Percentiles rank a stretch among this genome's conserved stretches.
phyloP scores from a whole-genome alignment of 2,888 invertebrate species.

The Fragum fragum region DNA sequence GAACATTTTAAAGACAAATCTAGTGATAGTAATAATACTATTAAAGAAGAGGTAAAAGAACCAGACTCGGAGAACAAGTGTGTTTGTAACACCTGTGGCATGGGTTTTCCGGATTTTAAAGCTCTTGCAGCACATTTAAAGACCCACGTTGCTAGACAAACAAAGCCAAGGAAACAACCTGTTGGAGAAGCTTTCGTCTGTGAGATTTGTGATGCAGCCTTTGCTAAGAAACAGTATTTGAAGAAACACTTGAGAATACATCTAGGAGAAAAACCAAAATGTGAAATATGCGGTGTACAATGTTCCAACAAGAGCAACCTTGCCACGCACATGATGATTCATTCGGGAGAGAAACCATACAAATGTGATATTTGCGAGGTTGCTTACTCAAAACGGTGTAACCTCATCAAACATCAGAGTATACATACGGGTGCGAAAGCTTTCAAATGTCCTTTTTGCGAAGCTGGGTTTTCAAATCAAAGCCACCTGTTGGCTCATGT shows the following conservation, averaged over 20 bases:
- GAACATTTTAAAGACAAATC: background rate
- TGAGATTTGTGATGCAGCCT: conserved; percentile 7
- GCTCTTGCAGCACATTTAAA: conserved; percentile 5
- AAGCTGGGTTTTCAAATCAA: conserved; percentile 11
- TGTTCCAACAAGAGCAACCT: conserved; percentile 1
- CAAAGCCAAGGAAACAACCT: background rate
- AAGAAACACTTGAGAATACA: conserved; percentile 7
- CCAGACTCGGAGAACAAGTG: background rate
- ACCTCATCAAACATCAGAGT: conserved; percentile 20
- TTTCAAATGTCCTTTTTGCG: conserved; percentile 17
- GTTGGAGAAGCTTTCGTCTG: background rate
- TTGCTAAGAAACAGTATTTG: conserved; percentile 11
- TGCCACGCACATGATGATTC: conserved; percentile 3
- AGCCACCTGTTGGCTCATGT: conserved; percentile 33
- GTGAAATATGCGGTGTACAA: background rate
- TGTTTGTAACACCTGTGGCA: conserved; percentile 1
- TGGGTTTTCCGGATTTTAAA: background rate
- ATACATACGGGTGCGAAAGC: conserved; percentile 21
- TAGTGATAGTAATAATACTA: too few species aligned
- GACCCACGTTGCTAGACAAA: background rate
- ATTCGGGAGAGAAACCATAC: conserved; percentile 24
- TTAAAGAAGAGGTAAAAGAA: background rate
- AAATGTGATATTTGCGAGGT: conserved; percentile 9
- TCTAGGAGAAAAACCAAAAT: background rate
- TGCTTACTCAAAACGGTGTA: conserved; percentile 1